Base-by-base conservation (phyloP, 1,140 invertebrate species). In the Sarcophaga bullata region DNA sequence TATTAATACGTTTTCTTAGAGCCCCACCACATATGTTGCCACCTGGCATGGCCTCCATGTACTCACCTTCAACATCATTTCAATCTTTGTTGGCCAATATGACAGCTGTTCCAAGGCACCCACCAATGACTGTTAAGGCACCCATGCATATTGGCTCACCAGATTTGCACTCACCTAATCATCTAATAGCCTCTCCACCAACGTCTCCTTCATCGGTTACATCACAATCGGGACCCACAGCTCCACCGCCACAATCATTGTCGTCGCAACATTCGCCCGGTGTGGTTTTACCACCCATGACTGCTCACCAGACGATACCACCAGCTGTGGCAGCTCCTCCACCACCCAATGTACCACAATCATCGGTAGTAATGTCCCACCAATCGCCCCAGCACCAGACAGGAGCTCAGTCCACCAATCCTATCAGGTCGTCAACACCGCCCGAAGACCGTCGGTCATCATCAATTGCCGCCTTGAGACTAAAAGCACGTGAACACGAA, bases 401-500 rank as follows among this genome's bases (percentile, higher is more conserved):
- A 6, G 47, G n/a, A 3, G 81, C 84, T 8, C 68, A 83, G 9
- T 91, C 91, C 5, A 90, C 91, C 37, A 54, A 75, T 58, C 47
- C 58, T 48, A 72, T 80, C 50, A 90, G 83, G 80, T 87, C 84
- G 8, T 86, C 86, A 62, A 90, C 88, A 81, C 93, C 91, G 76
- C 95, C 93, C 86, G 93, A 95, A 82, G 97, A 98, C 90, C 92
- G 97, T 83, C 91, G 97, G 83, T 96, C 94, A 85, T 97, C 95
- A 37, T 98, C 96, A 85, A 98, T 98, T 81, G 97, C 96, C 1
- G 95, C 96, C 0, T 91, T 99, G 6, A 91, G 98, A 81, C 92
- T 98, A 49, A 97, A 98, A 85, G 97, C 98, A 0, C 92, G 97
- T 8, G 97, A 98, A 90, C 97, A 98, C 90, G 96, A 98, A 88